phyloP scores from a whole-genome alignment of 2,797 vertebrate species.

The Chanos chanos region DNA sequence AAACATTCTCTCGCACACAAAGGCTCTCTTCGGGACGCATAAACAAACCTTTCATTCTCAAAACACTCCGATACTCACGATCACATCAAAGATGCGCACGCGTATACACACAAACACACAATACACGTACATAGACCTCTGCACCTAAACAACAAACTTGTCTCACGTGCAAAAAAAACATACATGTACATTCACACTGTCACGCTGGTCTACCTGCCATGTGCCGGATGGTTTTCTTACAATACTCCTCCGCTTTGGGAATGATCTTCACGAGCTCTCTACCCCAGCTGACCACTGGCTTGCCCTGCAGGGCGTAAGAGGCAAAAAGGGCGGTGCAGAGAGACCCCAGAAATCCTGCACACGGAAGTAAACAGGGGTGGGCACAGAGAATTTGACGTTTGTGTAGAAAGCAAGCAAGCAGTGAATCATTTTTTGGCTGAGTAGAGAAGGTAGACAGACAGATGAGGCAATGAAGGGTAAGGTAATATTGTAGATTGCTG shows the following conservation, averaged over 20 bases:
- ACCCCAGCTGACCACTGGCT: conserved; percentile 85
- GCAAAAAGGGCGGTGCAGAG: conserved; percentile 91
- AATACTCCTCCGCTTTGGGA: conserved; percentile 88
- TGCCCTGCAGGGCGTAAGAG: conserved; percentile 88
- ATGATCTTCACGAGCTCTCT: conserved; percentile 87
- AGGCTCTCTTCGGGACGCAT: no score
- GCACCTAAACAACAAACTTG: no score
- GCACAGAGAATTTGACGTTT: no score
- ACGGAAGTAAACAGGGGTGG: no score
- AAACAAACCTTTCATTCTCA: no score
- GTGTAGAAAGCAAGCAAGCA: no score
- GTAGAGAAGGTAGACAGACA: background rate
- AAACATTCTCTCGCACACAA: no score
- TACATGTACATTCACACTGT: background rate
- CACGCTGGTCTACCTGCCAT: conserved; percentile 84
- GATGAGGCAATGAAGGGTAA: background rate
- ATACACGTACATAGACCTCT: background rate
- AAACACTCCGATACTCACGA: no score
- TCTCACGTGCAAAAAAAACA: background rate
- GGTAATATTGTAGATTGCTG: background rate
- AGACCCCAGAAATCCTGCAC: conserved; percentile 90
- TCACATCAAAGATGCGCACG: no score
- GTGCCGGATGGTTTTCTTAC: conserved; percentile 91
- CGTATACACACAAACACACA: background rate
- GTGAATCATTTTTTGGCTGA: no score